Evolutionary conservation across 2,888 invertebrate species (phyloP).

Genomic region (Andrena minutula): DNA sequence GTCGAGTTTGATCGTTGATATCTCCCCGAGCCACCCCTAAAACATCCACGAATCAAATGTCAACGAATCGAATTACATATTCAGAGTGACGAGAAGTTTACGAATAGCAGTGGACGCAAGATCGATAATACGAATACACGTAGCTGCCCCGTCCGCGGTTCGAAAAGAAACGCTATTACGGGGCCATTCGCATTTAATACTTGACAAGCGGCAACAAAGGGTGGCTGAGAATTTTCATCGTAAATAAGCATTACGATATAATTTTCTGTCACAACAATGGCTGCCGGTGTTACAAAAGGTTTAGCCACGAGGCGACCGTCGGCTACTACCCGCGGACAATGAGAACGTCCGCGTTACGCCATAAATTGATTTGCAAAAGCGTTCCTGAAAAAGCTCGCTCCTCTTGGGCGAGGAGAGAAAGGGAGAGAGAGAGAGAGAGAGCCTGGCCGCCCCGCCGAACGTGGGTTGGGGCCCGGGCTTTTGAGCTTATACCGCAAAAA

Average conservation of each 20-base stretch:
- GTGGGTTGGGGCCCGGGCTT: slow-evolving; percentile 77
- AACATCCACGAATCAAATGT: neutral
- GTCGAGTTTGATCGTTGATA: slow-evolving; percentile 18
- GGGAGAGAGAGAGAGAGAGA: too few species aligned
- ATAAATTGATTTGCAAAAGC: slow-evolving; percentile 85
- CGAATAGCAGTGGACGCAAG: too few species aligned
- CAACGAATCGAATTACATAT: too few species aligned
- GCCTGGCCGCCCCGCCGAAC: slow-evolving; percentile 74
- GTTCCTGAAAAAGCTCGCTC: slow-evolving; percentile 78
- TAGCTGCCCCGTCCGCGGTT: neutral
- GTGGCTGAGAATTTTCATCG: slow-evolving; percentile 68
- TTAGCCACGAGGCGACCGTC: slow-evolving; percentile 79
- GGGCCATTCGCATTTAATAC: slow-evolving; percentile 61
- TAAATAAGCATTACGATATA: slow-evolving; percentile 80
- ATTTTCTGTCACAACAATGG: slow-evolving; percentile 84
- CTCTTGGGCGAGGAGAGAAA: slow-evolving; percentile 18
- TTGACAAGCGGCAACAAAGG: slow-evolving; percentile 67
- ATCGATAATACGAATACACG: neutral
- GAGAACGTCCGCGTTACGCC: slow-evolving; percentile 81
- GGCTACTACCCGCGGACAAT: slow-evolving; percentile 79
- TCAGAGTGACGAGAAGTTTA: too few species aligned
- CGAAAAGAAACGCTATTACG: slow-evolving; percentile 25
- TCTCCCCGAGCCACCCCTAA: neutral
- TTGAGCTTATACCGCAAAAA: slow-evolving; percentile 83
- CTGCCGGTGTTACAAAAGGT: slow-evolving; percentile 80